A percentile compares a stretch with the other conserved stretches of the same genome.
These are phyloP conservation scores for Xestia sexstrigata DNA, from an alignment of 2,888 invertebrate genomes.

Conservation along the genomic window DNA sequence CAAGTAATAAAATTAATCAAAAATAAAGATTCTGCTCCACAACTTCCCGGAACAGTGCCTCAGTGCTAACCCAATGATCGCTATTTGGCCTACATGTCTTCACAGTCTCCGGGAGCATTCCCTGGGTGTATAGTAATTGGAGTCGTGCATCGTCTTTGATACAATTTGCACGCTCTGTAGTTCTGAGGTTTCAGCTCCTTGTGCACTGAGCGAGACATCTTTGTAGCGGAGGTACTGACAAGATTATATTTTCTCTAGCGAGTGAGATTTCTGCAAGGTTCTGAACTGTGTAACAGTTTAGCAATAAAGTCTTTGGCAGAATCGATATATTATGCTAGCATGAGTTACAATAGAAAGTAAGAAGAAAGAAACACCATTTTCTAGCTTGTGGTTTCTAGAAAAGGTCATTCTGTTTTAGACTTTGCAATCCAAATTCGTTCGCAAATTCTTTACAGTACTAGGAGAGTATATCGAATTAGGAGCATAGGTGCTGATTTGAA, in stretches of 20 bases:
- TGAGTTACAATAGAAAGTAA: too few relatives aligned
- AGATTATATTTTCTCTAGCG: not conserved
- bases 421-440: slow-evolving; percentile 2
- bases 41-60: not conserved
- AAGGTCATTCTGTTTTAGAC: not conserved
- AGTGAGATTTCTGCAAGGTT: not conserved
- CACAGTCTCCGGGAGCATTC: not conserved
- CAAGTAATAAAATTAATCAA: not conserved
- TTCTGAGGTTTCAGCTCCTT: slow-evolving; percentile 4
- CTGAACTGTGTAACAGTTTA: not conserved
- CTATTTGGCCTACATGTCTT: slow-evolving; percentile 9
- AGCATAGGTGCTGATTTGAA: slow-evolving; percentile 35
- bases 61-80: not conserved
- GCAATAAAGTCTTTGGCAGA: not conserved
- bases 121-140: slow-evolving; percentile 32
- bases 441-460: not conserved
- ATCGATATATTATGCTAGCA: not conserved
- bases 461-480: slow-evolving; percentile 25
- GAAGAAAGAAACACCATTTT: not conserved
- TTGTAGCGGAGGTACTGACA: not conserved
- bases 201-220: slow-evolving; percentile 4
- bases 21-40: not conserved
- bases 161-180: slow-evolving; percentile 27
- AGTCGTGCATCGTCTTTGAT: slow-evolving; percentile 36
- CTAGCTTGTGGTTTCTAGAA: not conserved